Evolutionary conservation across 2,888 invertebrate genomes (phyloP).

Genomic region (Eurois occulta): DNA sequence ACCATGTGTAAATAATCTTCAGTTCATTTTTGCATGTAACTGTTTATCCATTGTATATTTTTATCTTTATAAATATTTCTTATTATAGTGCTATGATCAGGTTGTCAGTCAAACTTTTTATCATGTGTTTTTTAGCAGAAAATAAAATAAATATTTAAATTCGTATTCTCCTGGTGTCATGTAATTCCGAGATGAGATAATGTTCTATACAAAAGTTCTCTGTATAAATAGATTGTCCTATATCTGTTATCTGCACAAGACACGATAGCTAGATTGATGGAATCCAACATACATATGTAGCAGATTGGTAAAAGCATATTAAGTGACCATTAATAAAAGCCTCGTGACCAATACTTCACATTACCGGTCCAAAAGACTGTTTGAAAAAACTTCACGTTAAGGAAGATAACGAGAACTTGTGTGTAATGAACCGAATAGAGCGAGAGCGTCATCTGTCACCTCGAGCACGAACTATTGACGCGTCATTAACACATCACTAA

Average conservation of each 20-base stretch:
- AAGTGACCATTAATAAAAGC: slow-evolving; percentile 1
- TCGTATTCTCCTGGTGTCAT: background rate
- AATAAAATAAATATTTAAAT: slow-evolving; percentile 10
- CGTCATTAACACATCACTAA: slow-evolving; percentile 52
- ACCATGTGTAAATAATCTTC: too few species aligned
- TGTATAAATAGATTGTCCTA: background rate
- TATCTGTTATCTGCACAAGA: background rate
- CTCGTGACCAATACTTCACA: background rate
- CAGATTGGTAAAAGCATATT: too few species aligned
- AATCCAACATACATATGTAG: background rate
- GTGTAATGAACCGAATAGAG: slow-evolving; percentile 29
- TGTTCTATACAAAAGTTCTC: background rate
- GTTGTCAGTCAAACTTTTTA: background rate
- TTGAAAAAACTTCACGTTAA: background rate
- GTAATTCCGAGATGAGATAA: background rate
- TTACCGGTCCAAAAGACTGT: background rate
- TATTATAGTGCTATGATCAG: background rate
- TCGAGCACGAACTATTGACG: slow-evolving; percentile 38
- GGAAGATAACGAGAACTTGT: slow-evolving; percentile 10
- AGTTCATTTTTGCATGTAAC: background rate
- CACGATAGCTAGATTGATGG: background rate
- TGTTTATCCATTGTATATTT: background rate
- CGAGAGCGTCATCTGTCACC: slow-evolving; percentile 40
- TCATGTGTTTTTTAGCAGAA: background rate
- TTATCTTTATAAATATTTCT: background rate